phyloP scores from a whole-genome alignment of 1,140 invertebrate species.

The Drusus annulatus region DNA sequence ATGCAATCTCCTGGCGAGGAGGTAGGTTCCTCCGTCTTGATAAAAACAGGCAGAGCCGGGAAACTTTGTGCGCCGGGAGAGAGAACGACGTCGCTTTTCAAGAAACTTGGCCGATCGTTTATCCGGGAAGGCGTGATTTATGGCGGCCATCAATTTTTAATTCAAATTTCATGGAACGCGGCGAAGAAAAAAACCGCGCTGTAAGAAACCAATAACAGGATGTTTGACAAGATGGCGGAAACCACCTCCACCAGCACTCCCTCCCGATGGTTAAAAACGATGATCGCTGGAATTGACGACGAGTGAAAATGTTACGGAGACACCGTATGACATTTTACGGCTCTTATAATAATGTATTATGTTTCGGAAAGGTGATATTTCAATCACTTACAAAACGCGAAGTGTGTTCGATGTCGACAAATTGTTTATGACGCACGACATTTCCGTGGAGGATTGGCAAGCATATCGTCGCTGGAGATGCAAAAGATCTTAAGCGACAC shows the following conservation, averaged over 20 bases:
- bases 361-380: too few species aligned
- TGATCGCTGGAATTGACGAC: slow-evolving; percentile 3
- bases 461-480: too few species aligned
- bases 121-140: slow-evolving; percentile 23
- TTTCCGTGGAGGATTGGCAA: too few species aligned
- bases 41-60: neutral
- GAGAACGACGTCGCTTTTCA: neutral
- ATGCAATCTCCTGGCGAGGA: neutral
- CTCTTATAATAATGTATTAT: too few species aligned
- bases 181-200: neutral
- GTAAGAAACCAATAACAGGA: neutral
- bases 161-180: slow-evolving; percentile 27
- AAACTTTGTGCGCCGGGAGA: slow-evolving; percentile 1
- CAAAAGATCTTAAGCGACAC: too few species aligned
- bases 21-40: neutral
- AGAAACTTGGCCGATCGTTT: slow-evolving; percentile 8
- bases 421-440: too few species aligned
- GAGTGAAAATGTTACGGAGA: too few species aligned
- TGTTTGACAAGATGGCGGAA: neutral
- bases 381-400: too few species aligned
- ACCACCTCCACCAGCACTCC: neutral
- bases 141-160: slow-evolving; percentile 28
- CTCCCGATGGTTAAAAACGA: slow-evolving; percentile 17
- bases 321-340: too few species aligned
- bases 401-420: neutral